A percentile compares a stretch with the other conserved stretches of the same genome.
phyloP scores from a whole-genome alignment of 2,797 vertebrate species.

The Lepus oiostolus region DNA sequence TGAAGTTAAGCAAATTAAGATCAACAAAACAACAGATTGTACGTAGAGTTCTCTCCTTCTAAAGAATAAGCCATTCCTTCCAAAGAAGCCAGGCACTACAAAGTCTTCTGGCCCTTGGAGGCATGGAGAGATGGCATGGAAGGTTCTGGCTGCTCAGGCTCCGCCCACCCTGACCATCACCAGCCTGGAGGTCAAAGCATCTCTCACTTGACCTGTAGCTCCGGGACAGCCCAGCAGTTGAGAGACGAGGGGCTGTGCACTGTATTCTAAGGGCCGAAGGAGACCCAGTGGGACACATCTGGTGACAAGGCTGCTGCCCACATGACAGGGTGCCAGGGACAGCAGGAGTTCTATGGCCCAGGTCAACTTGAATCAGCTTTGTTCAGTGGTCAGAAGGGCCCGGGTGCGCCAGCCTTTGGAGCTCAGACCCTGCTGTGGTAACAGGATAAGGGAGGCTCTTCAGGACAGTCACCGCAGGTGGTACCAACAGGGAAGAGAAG shows the following conservation, averaged over 20 bases:
- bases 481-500: background rate
- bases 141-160: background rate
- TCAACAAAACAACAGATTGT: background rate
- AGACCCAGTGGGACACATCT: background rate
- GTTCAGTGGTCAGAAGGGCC: background rate
- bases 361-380: background rate
- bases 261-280: background rate
- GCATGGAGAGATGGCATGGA: background rate
- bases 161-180: background rate
- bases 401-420: background rate
- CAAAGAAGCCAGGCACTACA: background rate
- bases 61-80: background rate
- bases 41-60: constrained; percentile 16
- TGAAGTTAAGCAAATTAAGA: background rate
- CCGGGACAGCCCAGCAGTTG: background rate
- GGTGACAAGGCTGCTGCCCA: too few relatives aligned
- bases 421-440: background rate
- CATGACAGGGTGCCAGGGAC: background rate
- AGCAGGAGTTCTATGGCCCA: background rate
- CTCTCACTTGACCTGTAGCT: background rate
- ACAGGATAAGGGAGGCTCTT: background rate
- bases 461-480: background rate
- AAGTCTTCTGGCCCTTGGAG: background rate
- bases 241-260: background rate
- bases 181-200: background rate